phyloP scores from a whole-genome alignment of 1,140 invertebrate genomes.

The Eupeodes corollae region DNA sequence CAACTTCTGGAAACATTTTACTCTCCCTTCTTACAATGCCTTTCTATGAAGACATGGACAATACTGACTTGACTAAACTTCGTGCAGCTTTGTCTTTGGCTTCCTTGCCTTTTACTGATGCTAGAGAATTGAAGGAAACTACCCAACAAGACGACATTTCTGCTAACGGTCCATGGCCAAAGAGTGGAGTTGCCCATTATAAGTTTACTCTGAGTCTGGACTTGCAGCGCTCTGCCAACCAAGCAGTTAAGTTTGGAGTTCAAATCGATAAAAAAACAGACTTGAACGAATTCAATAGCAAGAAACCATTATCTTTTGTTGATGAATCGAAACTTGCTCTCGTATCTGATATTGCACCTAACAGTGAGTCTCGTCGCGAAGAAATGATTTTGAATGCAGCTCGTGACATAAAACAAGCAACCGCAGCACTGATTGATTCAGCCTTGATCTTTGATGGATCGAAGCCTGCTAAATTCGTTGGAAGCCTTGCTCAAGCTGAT shows the following conservation, averaged over 20 bases:
- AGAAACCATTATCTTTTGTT: not conserved
- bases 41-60: not conserved
- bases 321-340: conserved; percentile 9
- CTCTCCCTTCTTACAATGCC: not conserved
- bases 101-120: not conserved
- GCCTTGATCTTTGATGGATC: conserved; percentile 40
- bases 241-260: conserved; percentile 12
- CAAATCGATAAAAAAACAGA: not conserved
- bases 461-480: conserved; percentile 35
- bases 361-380: conserved; percentile 38
- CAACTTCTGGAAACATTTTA: not conserved
- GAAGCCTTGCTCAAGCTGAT: conserved; percentile 39
- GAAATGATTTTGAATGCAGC: conserved; percentile 40
- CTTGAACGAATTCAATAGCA: not conserved
- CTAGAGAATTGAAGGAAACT: not conserved
- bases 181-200: conserved; percentile 3
- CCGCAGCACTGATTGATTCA: conserved; percentile 39
- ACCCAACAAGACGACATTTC: not conserved
- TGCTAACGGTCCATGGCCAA: not conserved
- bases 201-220: conserved; percentile 14
- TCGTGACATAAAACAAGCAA: conserved; percentile 34
- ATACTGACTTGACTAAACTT: not conserved
- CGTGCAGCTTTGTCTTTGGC: not conserved
- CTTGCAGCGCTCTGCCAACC: conserved; percentile 12
- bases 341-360: conserved; percentile 21